These are phyloP conservation scores for Sylvilagus floridanus DNA, from an alignment of 2,797 vertebrate species.

Conservation along the genomic window DNA sequence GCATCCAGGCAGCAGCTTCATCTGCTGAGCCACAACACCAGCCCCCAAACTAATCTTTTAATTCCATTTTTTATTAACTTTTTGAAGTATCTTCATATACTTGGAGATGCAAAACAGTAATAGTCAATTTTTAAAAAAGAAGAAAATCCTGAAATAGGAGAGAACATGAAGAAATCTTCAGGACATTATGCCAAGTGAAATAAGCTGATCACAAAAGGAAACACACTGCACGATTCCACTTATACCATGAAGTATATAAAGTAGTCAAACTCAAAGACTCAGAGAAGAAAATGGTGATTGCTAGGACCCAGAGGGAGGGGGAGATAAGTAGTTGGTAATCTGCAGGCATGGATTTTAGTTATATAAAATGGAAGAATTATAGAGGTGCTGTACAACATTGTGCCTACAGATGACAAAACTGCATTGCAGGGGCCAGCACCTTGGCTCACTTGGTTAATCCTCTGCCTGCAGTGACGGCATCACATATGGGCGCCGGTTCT, in stretches of 20 bases:
- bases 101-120: background rate
- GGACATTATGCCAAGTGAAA: background rate
- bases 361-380: background rate
- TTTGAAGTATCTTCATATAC: too few relatives aligned
- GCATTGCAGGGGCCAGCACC: too few relatives aligned
- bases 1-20: too few relatives aligned
- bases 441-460: too few relatives aligned
- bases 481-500: too few relatives aligned
- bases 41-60: too few relatives aligned
- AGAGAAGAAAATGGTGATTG: background rate
- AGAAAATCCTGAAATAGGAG: background rate
- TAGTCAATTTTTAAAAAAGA: background rate
- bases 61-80: too few relatives aligned
- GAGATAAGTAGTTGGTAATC: background rate
- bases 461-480: too few relatives aligned
- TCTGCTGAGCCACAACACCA: too few relatives aligned
- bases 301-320: too few relatives aligned
- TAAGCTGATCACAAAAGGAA: background rate
- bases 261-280: background rate
- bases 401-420: background rate
- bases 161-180: background rate
- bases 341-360: background rate
- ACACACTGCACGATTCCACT: background rate
- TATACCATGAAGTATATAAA: background rate
- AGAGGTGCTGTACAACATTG: rapidly evolving